Evolutionary conservation across 1,140 invertebrate genomes (phyloP).

Genomic region (Zaprionus kolodkinae): DNA sequence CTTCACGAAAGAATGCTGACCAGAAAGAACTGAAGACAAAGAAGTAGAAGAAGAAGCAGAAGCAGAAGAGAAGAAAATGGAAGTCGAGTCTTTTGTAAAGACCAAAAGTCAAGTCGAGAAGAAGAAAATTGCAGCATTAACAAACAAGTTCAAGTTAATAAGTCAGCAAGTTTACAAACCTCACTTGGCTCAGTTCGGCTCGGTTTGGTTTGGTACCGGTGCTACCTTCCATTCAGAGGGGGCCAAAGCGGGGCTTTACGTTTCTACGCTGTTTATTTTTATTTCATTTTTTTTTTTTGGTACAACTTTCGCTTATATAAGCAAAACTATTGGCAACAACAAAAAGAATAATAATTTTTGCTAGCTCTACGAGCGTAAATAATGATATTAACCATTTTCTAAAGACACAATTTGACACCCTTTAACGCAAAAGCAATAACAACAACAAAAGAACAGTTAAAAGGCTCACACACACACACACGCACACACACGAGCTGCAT

Average conservation of each 20-base stretch:
- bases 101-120: slow-evolving; percentile 54
- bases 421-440: slow-evolving; percentile 28
- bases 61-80: slow-evolving; percentile 25
- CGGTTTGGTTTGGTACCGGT: too few relatives aligned
- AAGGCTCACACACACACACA: slow-evolving; percentile 7
- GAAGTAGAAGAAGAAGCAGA: background rate
- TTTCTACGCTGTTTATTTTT: slow-evolving; percentile 35
- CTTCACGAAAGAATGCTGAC: slow-evolving; percentile 78
- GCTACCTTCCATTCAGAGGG: slow-evolving; percentile 7
- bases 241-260: slow-evolving; percentile 16
- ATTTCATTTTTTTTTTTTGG: slow-evolving; percentile 33
- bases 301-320: slow-evolving; percentile 79
- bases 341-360: slow-evolving; percentile 20
- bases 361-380: slow-evolving; percentile 63
- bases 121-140: slow-evolving; percentile 74
- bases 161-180: slow-evolving; percentile 68
- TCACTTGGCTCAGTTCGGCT: slow-evolving; percentile 14
- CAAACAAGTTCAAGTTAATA: slow-evolving; percentile 70
- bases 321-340: slow-evolving; percentile 57
- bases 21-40: slow-evolving; percentile 14
- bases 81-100: slow-evolving; percentile 49
- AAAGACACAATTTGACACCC: slow-evolving; percentile 61
- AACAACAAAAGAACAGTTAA: background rate
- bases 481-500: slow-evolving; percentile 40
- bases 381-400: slow-evolving; percentile 66